phyloP scores from a whole-genome alignment of 1,140 invertebrate species.

The Euwallacea fornicatus region DNA sequence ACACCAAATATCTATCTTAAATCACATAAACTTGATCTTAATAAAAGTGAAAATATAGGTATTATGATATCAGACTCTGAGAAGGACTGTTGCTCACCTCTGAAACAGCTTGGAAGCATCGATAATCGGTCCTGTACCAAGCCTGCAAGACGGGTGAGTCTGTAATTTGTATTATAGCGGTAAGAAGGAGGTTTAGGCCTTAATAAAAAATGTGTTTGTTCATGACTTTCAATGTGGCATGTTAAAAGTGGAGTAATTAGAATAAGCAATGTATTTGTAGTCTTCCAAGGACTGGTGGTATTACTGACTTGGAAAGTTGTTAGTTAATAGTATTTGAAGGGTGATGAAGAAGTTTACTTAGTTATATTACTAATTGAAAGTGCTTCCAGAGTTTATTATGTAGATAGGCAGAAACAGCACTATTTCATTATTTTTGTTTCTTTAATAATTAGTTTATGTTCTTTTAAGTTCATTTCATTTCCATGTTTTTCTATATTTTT shows the following conservation, averaged over 20 bases:
- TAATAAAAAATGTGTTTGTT: neutral
- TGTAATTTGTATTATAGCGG: neutral
- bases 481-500: too few relatives aligned
- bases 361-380: too few relatives aligned
- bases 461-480: too few relatives aligned
- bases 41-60: neutral
- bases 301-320: neutral
- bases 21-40: too few relatives aligned
- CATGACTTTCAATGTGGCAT: neutral
- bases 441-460: too few relatives aligned
- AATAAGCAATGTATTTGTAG: neutral
- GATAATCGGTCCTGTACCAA: slow-evolving; percentile 37
- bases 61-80: slow-evolving; percentile 25
- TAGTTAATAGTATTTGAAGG: neutral
- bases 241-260: neutral
- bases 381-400: too few relatives aligned
- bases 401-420: too few relatives aligned
- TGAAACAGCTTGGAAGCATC: slow-evolving; percentile 27
- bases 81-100: slow-evolving; percentile 29
- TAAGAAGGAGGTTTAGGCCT: neutral
- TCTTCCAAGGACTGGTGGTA: neutral
- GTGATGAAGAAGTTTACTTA: neutral
- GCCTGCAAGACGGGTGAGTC: slow-evolving; percentile 30
- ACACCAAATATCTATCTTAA: too few relatives aligned
- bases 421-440: too few relatives aligned